A percentile compares a stretch with the other conserved stretches of the same genome.
phyloP scores from a whole-genome alignment of 1,140 invertebrate genomes.

The Diorhabda carinulata region DNA sequence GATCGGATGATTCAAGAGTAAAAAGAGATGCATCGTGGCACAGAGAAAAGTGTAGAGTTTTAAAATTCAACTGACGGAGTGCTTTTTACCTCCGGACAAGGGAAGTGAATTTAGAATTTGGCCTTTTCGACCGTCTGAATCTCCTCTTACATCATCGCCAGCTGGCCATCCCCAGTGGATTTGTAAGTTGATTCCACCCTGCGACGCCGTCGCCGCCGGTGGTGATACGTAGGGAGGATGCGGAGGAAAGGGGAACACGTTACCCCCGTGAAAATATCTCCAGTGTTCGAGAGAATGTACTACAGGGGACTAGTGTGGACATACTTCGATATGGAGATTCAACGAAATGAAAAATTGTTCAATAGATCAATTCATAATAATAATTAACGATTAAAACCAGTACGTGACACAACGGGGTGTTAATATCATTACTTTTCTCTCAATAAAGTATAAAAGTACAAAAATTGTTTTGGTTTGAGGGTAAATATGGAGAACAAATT shows the following conservation, averaged over 20 bases:
- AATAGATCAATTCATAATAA: no score
- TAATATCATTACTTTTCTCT: no score
- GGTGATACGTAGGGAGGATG: background rate
- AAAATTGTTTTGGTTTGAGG: no score
- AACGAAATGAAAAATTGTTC: no score
- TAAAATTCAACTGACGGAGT: constrained; percentile 39
- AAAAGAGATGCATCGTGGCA: background rate
- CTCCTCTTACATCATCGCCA: constrained; percentile 44
- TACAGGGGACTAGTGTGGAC: no score
- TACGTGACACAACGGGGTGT: no score
- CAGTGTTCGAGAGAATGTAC: constrained; percentile 8
- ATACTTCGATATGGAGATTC: no score
- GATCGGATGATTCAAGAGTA: background rate
- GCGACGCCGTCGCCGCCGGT: constrained; percentile 20
- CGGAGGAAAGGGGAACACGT: background rate
- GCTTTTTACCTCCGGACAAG: constrained; percentile 46
- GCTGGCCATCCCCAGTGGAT: constrained; percentile 44
- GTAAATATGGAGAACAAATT: no score
- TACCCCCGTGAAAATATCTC: constrained; percentile 5
- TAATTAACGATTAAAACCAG: no score
- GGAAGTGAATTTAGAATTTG: constrained; percentile 48
- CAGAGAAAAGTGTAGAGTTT: constrained; percentile 28
- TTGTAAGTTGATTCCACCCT: constrained; percentile 41
- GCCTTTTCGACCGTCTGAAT: constrained; percentile 38
- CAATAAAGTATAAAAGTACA: no score